Base-by-base conservation (phyloP, 2,888 invertebrate species). In the Torymus aiolomorphi region DNA sequence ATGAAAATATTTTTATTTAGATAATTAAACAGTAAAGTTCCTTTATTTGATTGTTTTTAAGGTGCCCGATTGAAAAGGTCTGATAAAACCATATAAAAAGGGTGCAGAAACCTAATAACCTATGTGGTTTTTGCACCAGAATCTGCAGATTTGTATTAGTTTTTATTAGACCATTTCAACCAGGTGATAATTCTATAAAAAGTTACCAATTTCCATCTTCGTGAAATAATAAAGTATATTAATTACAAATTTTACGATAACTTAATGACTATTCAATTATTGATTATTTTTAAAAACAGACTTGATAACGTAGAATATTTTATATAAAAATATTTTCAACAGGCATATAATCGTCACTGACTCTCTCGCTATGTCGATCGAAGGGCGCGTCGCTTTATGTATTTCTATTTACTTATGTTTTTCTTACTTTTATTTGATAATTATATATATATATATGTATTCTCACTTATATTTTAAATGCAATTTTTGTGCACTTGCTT, bases 381-480 rank as follows among this genome's bases (percentile, higher is more conserved):
- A 66, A 75, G 66, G 61, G 52, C 62, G 61, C 16, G n/a, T 66
- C 62, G 16, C 51, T 57, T 65, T 67, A 61, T 71, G 5, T 16
- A 57, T 24, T 24, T 24, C 2, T 66, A 66, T 69, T 76, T 67
- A 62, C 11, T 73, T 63, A 65, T 69, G 49, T 69, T 80, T 80
- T 69, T n/a, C 18, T 79, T 31, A 18, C 59, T 57, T 57, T 59
- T 54, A 51, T 70, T 74, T 74, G n/a, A 62, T 76, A 69, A 72
- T 69, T 67, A n/a, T n/a, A n/a, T n/a, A n/a, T 76, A 73, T 75
- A 65, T 72, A 76, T 75, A 59, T 72, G 73, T 77, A 77, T 70
- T 80, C 77, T 80, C 74, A 71, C 77, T 78, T 80, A 66, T 20
- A 66, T 13, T 12, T 71, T 75, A 65, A 78, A 80, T 77, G 74